Conservation (phyloP, 1,140 invertebrate species). For the Centruroides vittatus region DNA sequence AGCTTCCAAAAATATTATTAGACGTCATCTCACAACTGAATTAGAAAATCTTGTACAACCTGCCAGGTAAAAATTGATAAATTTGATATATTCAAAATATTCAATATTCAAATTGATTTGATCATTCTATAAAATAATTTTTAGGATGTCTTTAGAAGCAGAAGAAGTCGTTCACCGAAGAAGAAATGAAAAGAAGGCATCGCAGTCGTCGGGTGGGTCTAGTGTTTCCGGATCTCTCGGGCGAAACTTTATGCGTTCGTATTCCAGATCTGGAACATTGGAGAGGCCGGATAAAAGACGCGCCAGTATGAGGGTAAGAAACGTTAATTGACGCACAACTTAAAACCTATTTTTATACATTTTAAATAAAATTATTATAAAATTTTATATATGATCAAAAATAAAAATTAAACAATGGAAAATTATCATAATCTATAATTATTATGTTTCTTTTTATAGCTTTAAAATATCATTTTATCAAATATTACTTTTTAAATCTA, state of each 20-base stretch:
- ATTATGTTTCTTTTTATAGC: no score
- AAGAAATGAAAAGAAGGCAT: background rate
- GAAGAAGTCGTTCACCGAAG: background rate
- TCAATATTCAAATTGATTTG: no score
- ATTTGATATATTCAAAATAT: background rate
- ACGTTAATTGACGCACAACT: background rate
- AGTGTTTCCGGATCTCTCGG: background rate
- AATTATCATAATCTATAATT: no score
- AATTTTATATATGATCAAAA: no score
- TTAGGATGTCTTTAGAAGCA: background rate
- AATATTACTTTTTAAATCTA: no score
- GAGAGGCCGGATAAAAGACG: background rate
- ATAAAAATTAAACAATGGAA: no score
- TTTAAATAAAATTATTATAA: no score
- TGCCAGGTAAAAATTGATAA: conserved; percentile 52
- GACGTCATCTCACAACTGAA: conserved; percentile 75
- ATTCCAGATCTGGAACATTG: conserved; percentile 10
- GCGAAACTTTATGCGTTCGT: background rate
- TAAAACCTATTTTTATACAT: background rate
- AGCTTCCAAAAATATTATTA: conserved; percentile 80
- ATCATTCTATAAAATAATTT: background rate
- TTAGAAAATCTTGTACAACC: conserved; percentile 76
- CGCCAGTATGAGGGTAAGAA: conserved; percentile 4
- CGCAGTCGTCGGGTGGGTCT: background rate
- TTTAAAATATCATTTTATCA: no score